Conservation (phyloP, 2,888 invertebrate genomes). For the Oxystoma pomonae region DNA sequence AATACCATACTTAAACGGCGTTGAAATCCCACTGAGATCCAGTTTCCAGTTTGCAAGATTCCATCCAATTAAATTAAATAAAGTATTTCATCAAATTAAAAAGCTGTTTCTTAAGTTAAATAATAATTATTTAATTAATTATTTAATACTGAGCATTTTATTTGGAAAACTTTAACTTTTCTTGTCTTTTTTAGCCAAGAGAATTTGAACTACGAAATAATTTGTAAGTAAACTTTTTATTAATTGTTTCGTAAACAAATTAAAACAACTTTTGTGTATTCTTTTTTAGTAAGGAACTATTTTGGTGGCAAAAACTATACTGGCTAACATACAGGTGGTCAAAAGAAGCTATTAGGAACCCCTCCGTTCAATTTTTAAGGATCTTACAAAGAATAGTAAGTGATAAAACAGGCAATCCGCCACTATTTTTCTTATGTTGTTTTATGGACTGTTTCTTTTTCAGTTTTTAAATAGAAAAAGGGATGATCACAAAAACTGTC, state of each 20-base stretch:
- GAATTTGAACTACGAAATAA: conserved; percentile 28
- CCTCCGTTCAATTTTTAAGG: conserved; percentile 70
- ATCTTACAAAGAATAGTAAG: conserved; percentile 80
- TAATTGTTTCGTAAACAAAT: background rate
- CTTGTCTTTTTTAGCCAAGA: conserved; percentile 29
- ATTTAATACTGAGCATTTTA: background rate
- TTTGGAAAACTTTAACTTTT: background rate
- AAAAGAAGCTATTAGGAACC: conserved; percentile 72
- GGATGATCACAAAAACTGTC: no score
- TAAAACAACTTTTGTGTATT: background rate
- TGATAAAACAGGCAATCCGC: conserved; percentile 19
- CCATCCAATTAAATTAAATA: no score
- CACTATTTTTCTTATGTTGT: no score
- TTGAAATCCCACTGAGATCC: no score
- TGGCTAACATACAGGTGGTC: conserved; percentile 75
- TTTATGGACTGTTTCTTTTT: no score
- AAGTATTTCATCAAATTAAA: no score
- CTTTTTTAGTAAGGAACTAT: conserved; percentile 55
- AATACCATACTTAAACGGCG: no score
- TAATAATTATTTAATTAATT: no score
- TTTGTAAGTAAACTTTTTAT: conserved; percentile 30
- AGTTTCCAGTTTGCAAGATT: no score
- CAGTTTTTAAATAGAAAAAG: no score
- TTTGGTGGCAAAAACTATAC: conserved; percentile 67
- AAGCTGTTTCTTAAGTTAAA: no score